phyloP scores from a whole-genome alignment of 2,113 vertebrate genomes.

The Columba janthina region DNA sequence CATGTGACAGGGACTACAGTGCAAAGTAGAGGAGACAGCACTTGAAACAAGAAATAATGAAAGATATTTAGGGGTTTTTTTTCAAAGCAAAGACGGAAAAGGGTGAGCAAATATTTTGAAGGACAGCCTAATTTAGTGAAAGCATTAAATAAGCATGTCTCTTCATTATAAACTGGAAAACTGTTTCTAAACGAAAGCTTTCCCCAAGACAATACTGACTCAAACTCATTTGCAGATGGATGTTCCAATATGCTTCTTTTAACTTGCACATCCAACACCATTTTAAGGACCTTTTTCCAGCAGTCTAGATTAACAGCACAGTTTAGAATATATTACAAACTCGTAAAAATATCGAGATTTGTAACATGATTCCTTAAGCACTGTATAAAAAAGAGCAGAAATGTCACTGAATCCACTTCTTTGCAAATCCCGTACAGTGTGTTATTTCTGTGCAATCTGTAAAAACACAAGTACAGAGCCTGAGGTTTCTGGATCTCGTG shows the following conservation, averaged over 20 bases:
- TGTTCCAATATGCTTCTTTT: background rate
- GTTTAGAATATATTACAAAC: background rate
- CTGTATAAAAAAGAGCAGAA: background rate
- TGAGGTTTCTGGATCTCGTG: conserved; percentile 60
- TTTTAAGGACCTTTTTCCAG: background rate
- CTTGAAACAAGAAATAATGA: background rate
- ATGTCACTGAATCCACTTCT: background rate
- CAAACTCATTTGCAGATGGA: background rate
- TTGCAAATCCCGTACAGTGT: background rate
- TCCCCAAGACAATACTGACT: background rate
- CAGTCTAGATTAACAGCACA: background rate
- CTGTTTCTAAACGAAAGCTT: background rate
- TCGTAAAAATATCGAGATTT: background rate
- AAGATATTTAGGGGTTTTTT: background rate
- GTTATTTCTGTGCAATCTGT: conserved; percentile 50
- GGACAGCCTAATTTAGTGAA: background rate
- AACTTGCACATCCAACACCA: background rate
- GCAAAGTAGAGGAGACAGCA: background rate
- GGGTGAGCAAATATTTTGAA: background rate
- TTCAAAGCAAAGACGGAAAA: background rate
- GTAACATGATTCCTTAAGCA: background rate
- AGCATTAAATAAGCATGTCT: background rate
- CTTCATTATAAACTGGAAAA: background rate
- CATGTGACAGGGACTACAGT: background rate
- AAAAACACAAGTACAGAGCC: conserved; percentile 48